Percentiles rank a stretch among this genome's conserved stretches.
Evolutionary conservation across 2,797 vertebrate genomes (phyloP).

Genomic region (Tauraco hartlaubi): DNA sequence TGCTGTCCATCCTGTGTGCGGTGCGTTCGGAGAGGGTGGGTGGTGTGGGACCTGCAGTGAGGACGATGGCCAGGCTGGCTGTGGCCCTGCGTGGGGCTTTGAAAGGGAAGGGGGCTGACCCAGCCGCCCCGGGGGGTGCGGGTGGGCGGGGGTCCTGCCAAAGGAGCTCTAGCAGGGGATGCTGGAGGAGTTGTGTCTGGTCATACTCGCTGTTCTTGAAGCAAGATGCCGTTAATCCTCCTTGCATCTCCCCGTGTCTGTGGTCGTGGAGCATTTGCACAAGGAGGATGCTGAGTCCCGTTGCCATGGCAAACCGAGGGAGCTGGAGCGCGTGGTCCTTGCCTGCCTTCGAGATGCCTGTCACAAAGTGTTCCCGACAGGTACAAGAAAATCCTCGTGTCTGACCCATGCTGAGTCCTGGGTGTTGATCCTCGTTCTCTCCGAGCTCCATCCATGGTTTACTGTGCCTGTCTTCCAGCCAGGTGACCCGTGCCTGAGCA

Average conservation of each 20-base stretch:
- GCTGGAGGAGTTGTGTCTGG: not conserved
- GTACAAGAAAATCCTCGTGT: not conserved
- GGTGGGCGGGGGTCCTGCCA: not conserved
- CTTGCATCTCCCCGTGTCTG: not conserved
- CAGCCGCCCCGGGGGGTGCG: too few relatives aligned
- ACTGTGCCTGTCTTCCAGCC: not conserved
- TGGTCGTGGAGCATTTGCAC: not conserved
- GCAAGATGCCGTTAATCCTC: not conserved
- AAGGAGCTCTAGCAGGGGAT: not conserved
- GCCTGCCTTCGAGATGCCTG: not conserved
- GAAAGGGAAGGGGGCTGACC: not conserved
- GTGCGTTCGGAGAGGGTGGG: rapidly evolving
- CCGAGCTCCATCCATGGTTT: not conserved
- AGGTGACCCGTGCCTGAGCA: rapidly evolving
- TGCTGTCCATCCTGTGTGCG: not conserved
- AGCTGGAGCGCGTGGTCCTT: not conserved
- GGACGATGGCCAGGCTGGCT: not conserved
- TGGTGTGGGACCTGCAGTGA: too few relatives aligned
- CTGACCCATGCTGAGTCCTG: not conserved
- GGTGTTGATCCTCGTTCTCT: not conserved
- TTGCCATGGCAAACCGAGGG: not conserved
- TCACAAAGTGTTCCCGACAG: not conserved
- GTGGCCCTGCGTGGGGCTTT: rapidly evolving
- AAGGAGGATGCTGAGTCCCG: not conserved
- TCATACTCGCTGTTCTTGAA: not conserved